A percentile compares a stretch with the other conserved stretches of the same genome.
phyloP scores from a whole-genome alignment of 2,888 invertebrate species.

The Diogma glabrata region DNA sequence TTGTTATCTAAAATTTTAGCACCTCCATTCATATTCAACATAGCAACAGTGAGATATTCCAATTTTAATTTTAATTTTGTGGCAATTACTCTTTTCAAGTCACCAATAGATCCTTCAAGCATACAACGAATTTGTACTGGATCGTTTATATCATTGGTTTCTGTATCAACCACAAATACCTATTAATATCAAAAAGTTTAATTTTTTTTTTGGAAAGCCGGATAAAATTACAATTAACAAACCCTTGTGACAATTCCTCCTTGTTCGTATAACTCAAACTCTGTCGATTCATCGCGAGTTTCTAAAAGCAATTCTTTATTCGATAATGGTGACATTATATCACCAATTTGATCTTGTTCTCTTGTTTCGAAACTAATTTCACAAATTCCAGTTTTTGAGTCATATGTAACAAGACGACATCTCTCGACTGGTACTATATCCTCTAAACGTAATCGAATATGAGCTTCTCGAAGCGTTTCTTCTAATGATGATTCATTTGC shows the following conservation, averaged over 20 bases:
- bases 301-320: slow-evolving; percentile 54
- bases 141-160: slow-evolving; percentile 47
- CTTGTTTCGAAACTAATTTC: slow-evolving; percentile 53
- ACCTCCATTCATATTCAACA: slow-evolving; percentile 36
- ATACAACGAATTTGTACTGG: slow-evolving; percentile 48
- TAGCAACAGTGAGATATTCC: slow-evolving; percentile 36
- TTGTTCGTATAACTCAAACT: slow-evolving; percentile 49
- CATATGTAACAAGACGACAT: slow-evolving; percentile 60
- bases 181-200: too few species aligned
- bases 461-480: slow-evolving; percentile 47
- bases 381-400: slow-evolving; percentile 49
- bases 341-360: slow-evolving; percentile 39
- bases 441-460: slow-evolving; percentile 46
- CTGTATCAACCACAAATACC: slow-evolving; percentile 39
- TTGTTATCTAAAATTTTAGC: slow-evolving; percentile 34
- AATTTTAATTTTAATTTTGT: slow-evolving; percentile 37
- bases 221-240: too few species aligned
- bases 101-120: slow-evolving; percentile 42
- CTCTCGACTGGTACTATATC: slow-evolving; percentile 47
- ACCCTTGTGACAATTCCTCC: slow-evolving; percentile 43
- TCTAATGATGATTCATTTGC: slow-evolving; percentile 46
- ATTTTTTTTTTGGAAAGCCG: too few species aligned
- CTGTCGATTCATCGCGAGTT: slow-evolving; percentile 44
- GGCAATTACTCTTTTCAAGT: slow-evolving; percentile 45
- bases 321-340: slow-evolving; percentile 34